Base-by-base conservation (phyloP, 2,113 vertebrate genomes). In the Falco punctatus region DNA sequence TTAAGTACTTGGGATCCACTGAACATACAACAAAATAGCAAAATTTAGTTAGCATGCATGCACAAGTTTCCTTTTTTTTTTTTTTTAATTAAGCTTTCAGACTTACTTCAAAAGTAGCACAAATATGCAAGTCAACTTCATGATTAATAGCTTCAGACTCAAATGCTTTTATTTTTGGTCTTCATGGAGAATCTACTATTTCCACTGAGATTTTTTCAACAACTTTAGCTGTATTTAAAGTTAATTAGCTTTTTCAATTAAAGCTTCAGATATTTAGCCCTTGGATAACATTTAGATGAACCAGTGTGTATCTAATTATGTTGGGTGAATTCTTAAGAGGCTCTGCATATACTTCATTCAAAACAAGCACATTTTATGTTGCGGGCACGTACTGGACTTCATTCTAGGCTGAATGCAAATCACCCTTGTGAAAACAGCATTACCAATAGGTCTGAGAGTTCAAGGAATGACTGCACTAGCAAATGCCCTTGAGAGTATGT, bases 201-300 rank as follows among this genome's bases (percentile, higher is more conserved):
- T 98, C 97, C 95, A 95, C 88, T 79, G 95, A 97, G 97, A 94
- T 80, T 90, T 96, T 90, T 96, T 93, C 70, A 95, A 95, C 95
- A 97, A 95, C 58, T 94, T 95, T 81, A 96, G 49, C 88, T 96
- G 78, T 97, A 97, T 98, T 98, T 98, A 97, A 98, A 98, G 90
- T 98, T 98, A 98, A 98, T 96, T 94, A 98, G 95, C 72, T 97
- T 98, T 98, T 98, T 96, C 94, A 98, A 97, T 98, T 98, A 98
- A 96, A 97, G 78, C 64, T 96, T 97, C 88, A 96, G 93, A 97
- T 98, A 98, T 95, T 98, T 98, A 98, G 97, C 95, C 96, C 97
- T 98, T 97, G 94, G 97, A 98, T 97, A 98, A 97, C 79, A 97
- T 92, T 97, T 96, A 93, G 90, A 98, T 91, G 95, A 98, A 96